Conservation (phyloP, 2,113 vertebrate species). For the Hypanus sabinus region DNA sequence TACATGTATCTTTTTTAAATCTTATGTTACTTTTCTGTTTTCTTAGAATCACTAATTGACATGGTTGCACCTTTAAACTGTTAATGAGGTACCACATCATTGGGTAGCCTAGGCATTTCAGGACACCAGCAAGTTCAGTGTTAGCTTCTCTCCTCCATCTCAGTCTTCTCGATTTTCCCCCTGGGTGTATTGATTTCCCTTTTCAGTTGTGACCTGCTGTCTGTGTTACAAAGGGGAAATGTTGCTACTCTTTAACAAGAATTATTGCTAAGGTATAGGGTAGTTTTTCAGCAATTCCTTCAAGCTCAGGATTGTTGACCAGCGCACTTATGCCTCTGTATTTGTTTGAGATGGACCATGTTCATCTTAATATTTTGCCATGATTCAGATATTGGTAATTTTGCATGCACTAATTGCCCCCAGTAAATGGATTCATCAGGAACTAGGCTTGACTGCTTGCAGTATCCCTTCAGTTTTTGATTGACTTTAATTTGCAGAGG, state of each 20-base stretch:
- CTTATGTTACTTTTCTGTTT: neutral
- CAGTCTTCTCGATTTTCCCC: neutral
- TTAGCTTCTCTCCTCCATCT: neutral
- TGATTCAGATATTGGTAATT: neutral
- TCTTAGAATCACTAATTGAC: neutral
- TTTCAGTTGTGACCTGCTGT: neutral
- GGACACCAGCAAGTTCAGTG: neutral
- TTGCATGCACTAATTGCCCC: neutral
- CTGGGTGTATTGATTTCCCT: neutral
- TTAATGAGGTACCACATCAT: neutral
- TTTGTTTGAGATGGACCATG: neutral
- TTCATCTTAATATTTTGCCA: neutral
- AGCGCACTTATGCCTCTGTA: neutral
- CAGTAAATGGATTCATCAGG: neutral
- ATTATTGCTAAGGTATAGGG: neutral
- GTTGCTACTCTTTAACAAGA: neutral
- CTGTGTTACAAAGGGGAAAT: no score
- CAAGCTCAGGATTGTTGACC: neutral
- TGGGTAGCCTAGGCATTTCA: neutral
- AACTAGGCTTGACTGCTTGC: neutral
- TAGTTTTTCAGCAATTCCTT: neutral
- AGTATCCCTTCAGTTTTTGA: no score
- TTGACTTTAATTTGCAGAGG: no score
- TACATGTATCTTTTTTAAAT: no score
- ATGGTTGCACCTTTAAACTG: neutral